Evolutionary conservation across 2,113 vertebrate species (phyloP).

Genomic region (Epinephelus fuscoguttatus): DNA sequence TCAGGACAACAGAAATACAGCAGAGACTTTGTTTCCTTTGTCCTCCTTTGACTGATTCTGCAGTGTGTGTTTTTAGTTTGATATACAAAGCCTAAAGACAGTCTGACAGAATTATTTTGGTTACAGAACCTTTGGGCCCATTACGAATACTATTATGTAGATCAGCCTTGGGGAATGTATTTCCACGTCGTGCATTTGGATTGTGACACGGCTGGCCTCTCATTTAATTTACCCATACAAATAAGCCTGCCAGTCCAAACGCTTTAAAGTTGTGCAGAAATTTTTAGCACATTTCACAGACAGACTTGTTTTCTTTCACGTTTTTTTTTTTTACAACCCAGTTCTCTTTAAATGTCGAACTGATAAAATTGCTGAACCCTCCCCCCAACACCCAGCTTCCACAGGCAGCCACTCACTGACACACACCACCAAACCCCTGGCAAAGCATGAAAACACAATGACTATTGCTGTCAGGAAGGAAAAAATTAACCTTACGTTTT

Average conservation of each 20-base stretch:
- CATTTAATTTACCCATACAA: conserved; percentile 63
- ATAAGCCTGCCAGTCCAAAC: conserved; percentile 50
- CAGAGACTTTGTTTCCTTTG: conserved; percentile 21
- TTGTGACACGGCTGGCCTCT: conserved; percentile 67
- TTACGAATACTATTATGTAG: conserved; percentile 75
- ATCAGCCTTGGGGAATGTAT: conserved; percentile 71
- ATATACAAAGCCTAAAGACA: conserved; percentile 62
- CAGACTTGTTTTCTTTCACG: conserved; percentile 22
- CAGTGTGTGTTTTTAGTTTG: conserved; percentile 55
- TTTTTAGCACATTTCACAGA: conserved; percentile 33
- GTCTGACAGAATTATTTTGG: conserved; percentile 74
- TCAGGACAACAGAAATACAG: background rate
- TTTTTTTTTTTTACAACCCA: background rate
- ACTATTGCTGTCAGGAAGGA: conserved; percentile 7
- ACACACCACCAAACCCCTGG: conserved; percentile 13
- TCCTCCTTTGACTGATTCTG: conserved; percentile 36
- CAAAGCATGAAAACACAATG: conserved; percentile 37
- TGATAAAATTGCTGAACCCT: conserved; percentile 16
- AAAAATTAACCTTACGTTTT: conserved; percentile 24
- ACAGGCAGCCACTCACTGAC: background rate
- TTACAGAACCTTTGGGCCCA: conserved; percentile 68
- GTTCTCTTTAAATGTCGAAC: conserved; percentile 34
- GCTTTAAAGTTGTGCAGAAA: conserved; percentile 46
- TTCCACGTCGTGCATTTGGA: conserved; percentile 65
- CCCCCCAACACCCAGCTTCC: background rate